Conservation (phyloP, 35 echinoderm and acorn worm species). For the Stichopus chloronotus region DNA sequence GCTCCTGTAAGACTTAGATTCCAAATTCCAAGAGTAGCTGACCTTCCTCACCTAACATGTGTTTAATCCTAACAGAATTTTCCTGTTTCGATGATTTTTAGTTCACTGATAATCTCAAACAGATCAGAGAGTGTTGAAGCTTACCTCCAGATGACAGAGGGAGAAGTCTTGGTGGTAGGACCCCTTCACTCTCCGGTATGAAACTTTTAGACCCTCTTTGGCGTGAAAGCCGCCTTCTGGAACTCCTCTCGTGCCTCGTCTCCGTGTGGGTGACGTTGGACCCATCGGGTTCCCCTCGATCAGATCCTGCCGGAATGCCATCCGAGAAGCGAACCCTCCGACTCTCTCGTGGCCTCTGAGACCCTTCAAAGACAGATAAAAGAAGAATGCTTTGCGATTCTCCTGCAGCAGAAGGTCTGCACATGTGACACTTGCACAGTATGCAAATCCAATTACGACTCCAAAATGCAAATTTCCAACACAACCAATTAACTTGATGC, state of each 20-base stretch:
- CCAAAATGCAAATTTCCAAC: too few species aligned
- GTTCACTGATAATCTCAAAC: too few species aligned
- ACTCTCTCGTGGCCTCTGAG: conserved; percentile 76
- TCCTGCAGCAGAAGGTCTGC: neutral
- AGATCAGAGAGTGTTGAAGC: too few species aligned
- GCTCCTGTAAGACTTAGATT: too few species aligned
- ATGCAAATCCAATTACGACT: too few species aligned
- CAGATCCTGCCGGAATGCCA: conserved; percentile 80
- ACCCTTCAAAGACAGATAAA: conserved; percentile 56
- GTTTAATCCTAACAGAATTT: too few species aligned
- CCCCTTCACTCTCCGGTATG: conserved; percentile 82
- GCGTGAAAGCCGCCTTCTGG: conserved; percentile 45
- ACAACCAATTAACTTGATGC: too few species aligned
- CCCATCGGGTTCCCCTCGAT: conserved; percentile 59
- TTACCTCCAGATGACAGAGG: conserved; percentile 80
- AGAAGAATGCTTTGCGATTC: neutral
- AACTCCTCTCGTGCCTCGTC: conserved; percentile 26
- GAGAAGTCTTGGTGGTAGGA: conserved; percentile 81
- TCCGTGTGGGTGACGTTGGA: conserved; percentile 11
- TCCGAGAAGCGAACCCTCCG: conserved; percentile 88
- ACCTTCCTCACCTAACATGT: too few species aligned
- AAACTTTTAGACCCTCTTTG: conserved; percentile 72
- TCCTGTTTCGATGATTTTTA: too few species aligned
- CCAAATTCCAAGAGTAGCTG: too few species aligned
- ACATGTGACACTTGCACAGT: too few species aligned